phyloP scores from a whole-genome alignment of 2,797 vertebrate species.

The Todus mexicanus region DNA sequence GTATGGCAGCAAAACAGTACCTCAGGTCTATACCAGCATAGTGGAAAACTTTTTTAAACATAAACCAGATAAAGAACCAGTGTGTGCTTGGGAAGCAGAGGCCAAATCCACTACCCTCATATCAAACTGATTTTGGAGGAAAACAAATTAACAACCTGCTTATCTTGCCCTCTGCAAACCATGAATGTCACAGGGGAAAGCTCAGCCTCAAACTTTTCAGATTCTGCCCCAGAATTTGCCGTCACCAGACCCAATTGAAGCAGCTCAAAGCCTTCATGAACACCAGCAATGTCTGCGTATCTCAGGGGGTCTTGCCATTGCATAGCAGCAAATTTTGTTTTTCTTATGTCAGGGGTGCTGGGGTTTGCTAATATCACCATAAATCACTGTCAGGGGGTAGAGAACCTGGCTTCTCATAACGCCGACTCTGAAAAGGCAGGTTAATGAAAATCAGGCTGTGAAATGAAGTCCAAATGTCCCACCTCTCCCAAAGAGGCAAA shows the following conservation, averaged over 20 bases:
- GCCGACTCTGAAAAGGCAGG: constrained; percentile 58
- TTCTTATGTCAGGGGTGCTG: constrained; percentile 40
- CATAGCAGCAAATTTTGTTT: constrained; percentile 51
- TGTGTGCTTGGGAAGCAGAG: background rate
- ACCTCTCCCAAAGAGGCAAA: constrained; percentile 56
- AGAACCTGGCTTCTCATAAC: constrained; percentile 63
- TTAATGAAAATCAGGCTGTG: constrained; percentile 76
- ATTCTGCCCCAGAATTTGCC: background rate
- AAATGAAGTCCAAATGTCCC: constrained; percentile 64
- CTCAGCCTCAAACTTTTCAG: background rate
- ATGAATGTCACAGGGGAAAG: background rate
- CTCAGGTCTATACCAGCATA: background rate
- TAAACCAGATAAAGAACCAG: background rate
- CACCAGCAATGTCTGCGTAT: background rate
- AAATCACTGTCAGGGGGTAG: constrained; percentile 69
- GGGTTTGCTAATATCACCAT: constrained; percentile 40
- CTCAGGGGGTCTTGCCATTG: constrained; percentile 14
- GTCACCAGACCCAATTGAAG: background rate
- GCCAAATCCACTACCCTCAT: background rate
- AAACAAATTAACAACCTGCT: background rate
- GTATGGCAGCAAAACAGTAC: background rate
- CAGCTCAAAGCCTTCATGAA: background rate
- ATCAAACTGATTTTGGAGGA: background rate
- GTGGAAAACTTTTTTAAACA: background rate
- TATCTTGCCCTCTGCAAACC: background rate